Conservation (phyloP, 2,888 invertebrate genomes). For the Chloroclysta siterata region DNA sequence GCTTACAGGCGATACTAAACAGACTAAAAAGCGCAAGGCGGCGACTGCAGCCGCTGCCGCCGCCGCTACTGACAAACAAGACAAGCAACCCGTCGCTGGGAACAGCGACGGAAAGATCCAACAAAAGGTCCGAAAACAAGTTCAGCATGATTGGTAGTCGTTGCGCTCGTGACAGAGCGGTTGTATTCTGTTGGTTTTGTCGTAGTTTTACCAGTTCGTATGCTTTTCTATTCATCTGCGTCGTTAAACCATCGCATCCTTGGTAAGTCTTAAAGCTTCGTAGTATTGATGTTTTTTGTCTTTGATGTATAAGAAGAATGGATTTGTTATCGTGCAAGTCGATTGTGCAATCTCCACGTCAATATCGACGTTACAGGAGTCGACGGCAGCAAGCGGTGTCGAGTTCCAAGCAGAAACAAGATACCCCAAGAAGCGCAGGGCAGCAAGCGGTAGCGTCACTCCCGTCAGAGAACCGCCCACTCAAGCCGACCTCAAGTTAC, state of each 20-base stretch:
- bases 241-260: conserved; percentile 1
- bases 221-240: conserved; percentile 10
- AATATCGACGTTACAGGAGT: conserved; percentile 23
- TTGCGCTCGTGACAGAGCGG: conserved; percentile 12
- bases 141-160: conserved; percentile 16
- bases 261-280: conserved; percentile 10
- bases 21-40: conserved; percentile 30
- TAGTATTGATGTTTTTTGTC: background rate
- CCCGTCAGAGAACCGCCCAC: conserved; percentile 3
- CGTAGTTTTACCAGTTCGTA: conserved; percentile 4
- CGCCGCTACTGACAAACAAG: background rate
- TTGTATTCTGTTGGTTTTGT: conserved; percentile 10
- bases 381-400: background rate
- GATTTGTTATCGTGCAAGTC: background rate
- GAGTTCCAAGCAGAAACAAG: conserved; percentile 6
- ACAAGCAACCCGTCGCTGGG: background rate
- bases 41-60: conserved; percentile 5
- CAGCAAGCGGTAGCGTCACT: conserved; percentile 1
- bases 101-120: background rate
- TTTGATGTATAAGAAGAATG: background rate
- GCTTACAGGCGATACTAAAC: conserved; percentile 13
- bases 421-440: conserved; percentile 25
- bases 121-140: conserved; percentile 18
- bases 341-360: conserved; percentile 8
- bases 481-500: background rate